Conservation (phyloP, 1,140 invertebrate genomes). For the Holotrichia oblita region DNA sequence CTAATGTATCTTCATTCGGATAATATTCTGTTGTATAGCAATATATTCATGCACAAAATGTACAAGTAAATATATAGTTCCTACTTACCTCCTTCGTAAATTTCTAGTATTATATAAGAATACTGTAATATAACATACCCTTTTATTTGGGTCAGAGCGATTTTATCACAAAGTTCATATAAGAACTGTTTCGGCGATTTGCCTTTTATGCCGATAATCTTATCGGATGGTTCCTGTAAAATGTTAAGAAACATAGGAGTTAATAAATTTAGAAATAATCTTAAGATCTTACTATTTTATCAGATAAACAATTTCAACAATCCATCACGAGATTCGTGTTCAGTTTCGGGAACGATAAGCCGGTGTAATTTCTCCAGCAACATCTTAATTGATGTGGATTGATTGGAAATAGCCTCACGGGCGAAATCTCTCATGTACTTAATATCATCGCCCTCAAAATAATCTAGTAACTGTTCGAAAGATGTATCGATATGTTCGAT, state of each 20-base stretch:
- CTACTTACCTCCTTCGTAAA: constrained; percentile 76
- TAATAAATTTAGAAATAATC: neutral
- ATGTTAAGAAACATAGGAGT: neutral
- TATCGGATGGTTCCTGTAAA: neutral
- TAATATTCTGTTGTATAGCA: too few species aligned
- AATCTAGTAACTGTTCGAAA: neutral
- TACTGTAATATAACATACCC: constrained; percentile 86
- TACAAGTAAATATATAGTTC: too few species aligned
- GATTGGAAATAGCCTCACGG: neutral
- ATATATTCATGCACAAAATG: too few species aligned
- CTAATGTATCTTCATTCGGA: too few species aligned
- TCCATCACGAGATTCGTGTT: neutral
- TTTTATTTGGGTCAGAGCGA: constrained; percentile 69
- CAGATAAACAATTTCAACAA: neutral
- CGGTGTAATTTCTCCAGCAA: neutral
- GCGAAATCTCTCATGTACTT: neutral
- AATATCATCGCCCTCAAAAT: neutral
- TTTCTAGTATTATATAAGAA: constrained; percentile 78
- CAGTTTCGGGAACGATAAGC: neutral
- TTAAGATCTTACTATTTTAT: neutral
- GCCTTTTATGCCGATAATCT: neutral
- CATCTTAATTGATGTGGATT: neutral
- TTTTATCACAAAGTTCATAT: constrained; percentile 79
- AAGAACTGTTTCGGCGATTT: constrained; percentile 82
- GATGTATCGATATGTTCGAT: neutral